A percentile compares a stretch with the other conserved stretches of the same genome.
These are phyloP conservation scores for Neoscelio sp. DNA, from an alignment of 2,888 invertebrate species.

Conservation along the genomic window DNA sequence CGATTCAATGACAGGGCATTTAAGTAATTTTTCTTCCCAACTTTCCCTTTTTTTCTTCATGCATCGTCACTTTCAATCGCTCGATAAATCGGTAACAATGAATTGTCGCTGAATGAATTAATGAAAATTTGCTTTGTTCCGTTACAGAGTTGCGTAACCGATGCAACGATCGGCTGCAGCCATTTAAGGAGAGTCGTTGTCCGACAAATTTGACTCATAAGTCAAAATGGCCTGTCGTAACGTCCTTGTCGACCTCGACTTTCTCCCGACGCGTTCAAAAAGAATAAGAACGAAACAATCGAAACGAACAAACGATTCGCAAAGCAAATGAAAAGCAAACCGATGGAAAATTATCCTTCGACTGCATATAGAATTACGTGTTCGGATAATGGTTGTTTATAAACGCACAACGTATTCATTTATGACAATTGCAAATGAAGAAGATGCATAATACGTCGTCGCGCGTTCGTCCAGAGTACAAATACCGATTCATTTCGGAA, in stretches of 20 bases:
- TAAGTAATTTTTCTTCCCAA: no score
- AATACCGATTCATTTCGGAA: slow-evolving; percentile 59
- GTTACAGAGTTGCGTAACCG: neutral
- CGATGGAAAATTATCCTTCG: slow-evolving; percentile 14
- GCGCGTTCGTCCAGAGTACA: slow-evolving; percentile 29
- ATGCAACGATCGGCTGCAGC: neutral
- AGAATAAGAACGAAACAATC: slow-evolving; percentile 8
- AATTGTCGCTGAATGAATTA: neutral
- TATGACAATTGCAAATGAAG: slow-evolving; percentile 40
- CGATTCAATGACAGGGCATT: no score
- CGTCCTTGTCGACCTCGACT: slow-evolving; percentile 40
- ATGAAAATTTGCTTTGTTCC: slow-evolving; percentile 4
- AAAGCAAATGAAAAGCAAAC: slow-evolving; percentile 2
- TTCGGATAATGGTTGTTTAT: slow-evolving; percentile 42
- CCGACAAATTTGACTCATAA: slow-evolving; percentile 21
- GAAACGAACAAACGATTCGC: neutral
- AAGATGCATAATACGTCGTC: slow-evolving; percentile 33
- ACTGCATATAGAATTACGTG: slow-evolving; percentile 1
- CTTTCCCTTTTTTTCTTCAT: no score
- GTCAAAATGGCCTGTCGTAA: slow-evolving; percentile 17
- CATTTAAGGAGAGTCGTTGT: slow-evolving; percentile 1
- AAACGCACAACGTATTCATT: slow-evolving; percentile 42
- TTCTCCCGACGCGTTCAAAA: slow-evolving; percentile 17
- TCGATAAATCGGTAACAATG: no score
- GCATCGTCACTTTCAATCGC: no score